Conservation (phyloP, 2,888 invertebrate species). For the Buathra laborator region DNA sequence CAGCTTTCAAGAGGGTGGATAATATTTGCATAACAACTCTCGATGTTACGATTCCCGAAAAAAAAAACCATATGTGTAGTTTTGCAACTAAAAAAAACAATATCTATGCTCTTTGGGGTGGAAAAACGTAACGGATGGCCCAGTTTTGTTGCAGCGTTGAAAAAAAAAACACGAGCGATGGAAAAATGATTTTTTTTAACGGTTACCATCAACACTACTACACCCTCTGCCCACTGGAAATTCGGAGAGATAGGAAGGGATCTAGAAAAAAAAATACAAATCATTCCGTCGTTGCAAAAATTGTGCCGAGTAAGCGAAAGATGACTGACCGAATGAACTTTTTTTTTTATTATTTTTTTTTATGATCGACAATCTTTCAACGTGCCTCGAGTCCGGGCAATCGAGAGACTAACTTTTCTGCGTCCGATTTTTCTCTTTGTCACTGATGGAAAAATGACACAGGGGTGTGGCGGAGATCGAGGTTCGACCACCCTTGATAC, state of each 20-base stretch:
- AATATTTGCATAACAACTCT: conserved; percentile 60
- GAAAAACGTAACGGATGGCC: conserved; percentile 6
- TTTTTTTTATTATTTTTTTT: conserved; percentile 28
- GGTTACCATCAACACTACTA: not conserved
- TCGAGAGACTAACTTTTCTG: conserved; percentile 52
- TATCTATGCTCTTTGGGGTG: not conserved
- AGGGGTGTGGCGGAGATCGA: conserved; percentile 52
- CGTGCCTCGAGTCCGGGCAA: conserved; percentile 39
- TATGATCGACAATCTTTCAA: not conserved
- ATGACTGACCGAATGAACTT: conserved; percentile 12
- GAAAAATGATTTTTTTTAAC: conserved; percentile 57
- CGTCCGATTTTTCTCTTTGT: conserved; percentile 40
- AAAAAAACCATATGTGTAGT: conserved; percentile 12
- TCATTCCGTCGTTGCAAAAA: conserved; percentile 52
- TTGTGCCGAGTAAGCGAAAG: conserved; percentile 57
- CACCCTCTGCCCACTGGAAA: conserved; percentile 53
- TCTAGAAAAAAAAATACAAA: conserved; percentile 44
- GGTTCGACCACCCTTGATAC: conserved; percentile 46
- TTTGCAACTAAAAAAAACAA: conserved; percentile 10
- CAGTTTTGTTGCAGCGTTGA: not conserved
- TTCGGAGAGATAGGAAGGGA: not conserved
- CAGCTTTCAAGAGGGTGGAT: not conserved
- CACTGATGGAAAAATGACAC: conserved; percentile 44
- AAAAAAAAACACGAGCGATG: conserved; percentile 23
- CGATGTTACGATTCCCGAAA: not conserved